Base-by-base conservation (phyloP, 1,140 invertebrate species). In the Drosophila funebris region DNA sequence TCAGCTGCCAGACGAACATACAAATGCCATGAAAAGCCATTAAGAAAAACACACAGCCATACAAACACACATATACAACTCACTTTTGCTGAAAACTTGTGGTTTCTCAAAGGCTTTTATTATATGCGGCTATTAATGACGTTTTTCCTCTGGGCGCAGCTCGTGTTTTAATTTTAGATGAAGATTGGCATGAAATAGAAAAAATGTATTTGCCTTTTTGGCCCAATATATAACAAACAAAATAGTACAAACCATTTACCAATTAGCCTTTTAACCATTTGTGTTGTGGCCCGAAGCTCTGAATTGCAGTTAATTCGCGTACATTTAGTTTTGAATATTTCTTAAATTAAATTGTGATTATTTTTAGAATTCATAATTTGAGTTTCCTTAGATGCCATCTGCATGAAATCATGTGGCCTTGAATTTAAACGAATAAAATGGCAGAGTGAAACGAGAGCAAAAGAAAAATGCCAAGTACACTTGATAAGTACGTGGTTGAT, bases 151-250 rank as follows among this genome's bases (percentile, higher is more conserved):
- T 18, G 29, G 18, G 46, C 31, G 54, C 53, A 58, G 70, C 44
- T 78, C 54, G 37, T 60, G 61, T 53, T 75, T 67, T 82, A 85
- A 72, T 75, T 84, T 85, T 81, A 87, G 82, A 87, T 43, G 37
- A 18, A 50, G 16, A 36, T 52, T 60, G 24, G 37, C 53, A 58
- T 29, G 9, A 52, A 50, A 9, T 16, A 41, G 11, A 41, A 57
- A n/a, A 29, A 43, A 29, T 43, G 41, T 3, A 18, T 31, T 39
- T 22, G 24, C 6, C 14, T 31, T 44, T 18, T 14, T 46, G 18
- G 22, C 33, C 29, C 8, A 46, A 53, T 8, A 48, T n/a, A 39
- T 20, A 13, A 22, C n/a, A n/a, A n/a, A n/a, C n/a, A n/a, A n/a
- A n/a, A n/a, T n/a, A n/a, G n/a, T n/a, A 8, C 9, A 46, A 46